A percentile compares a stretch with the other conserved stretches of the same genome.
Evolutionary conservation across 2,113 vertebrate species (phyloP).

Genomic region (Montifringilla adamsi): DNA sequence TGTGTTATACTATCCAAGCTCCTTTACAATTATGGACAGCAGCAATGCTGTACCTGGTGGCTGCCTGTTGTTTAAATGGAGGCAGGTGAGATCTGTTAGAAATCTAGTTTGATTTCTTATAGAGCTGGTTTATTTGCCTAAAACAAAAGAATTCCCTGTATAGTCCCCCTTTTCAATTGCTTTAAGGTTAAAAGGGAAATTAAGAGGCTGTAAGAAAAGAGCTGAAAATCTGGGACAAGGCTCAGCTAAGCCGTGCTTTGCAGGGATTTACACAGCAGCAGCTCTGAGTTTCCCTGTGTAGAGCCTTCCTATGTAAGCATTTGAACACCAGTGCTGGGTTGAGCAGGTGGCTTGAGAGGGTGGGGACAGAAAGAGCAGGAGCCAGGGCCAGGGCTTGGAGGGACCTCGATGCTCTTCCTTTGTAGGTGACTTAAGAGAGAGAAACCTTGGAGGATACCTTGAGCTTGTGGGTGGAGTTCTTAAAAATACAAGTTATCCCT

Average conservation of each 20-base stretch:
- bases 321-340: not conserved
- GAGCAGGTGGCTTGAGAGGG: not conserved
- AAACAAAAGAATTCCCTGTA: not conserved
- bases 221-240: not conserved
- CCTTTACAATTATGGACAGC: not conserved
- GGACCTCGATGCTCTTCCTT: not conserved
- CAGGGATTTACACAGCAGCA: not conserved
- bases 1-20: not conserved
- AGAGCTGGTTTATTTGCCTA: not conserved
- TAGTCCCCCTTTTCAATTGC: not conserved
- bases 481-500: not conserved
- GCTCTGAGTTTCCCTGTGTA: not conserved
- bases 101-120: not conserved
- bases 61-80: not conserved
- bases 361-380: not conserved
- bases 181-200: not conserved
- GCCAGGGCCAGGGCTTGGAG: not conserved
- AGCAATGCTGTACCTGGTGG: not conserved
- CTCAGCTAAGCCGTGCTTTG: not conserved
- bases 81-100: not conserved
- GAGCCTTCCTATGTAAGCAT: rapidly evolving
- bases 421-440: not conserved
- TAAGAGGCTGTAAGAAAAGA: not conserved
- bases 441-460: not conserved
- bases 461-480: not conserved